Percentiles rank a stretch among this genome's conserved stretches.
phyloP scores from a whole-genome alignment of 1,140 invertebrate species.

The Archegozetes longisetosus region DNA sequence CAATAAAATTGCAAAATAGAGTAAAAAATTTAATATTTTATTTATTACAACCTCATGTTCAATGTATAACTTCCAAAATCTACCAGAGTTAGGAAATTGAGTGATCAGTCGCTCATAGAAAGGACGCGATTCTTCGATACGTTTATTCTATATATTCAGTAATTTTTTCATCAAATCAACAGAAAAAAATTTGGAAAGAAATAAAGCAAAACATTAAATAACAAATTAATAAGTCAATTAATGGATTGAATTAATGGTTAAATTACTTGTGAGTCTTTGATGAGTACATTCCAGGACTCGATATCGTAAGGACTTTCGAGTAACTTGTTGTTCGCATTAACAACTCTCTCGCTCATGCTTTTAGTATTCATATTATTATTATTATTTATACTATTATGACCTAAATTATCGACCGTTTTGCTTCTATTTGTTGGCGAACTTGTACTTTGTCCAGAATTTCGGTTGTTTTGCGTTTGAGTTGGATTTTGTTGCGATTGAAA shows the following conservation, averaged over 20 bases:
- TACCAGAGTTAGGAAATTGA: conserved; percentile 85
- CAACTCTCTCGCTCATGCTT: conserved; percentile 10
- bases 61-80: conserved; percentile 99
- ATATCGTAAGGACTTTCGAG: conserved; percentile 77
- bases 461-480: neutral
- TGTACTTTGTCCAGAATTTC: neutral
- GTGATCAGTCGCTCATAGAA: conserved; percentile 84
- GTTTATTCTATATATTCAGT: conserved; percentile 46
- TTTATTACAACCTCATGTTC: conserved; percentile 71
- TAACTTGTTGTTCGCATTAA: conserved; percentile 36
- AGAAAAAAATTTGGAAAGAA: no score
- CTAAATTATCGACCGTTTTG: neutral
- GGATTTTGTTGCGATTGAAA: neutral
- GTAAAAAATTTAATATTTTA: no score
- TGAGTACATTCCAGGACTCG: conserved; percentile 87
- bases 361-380: neutral
- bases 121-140: conserved; percentile 72
- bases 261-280: conserved; percentile 57
- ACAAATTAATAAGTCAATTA: no score
- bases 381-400: neutral
- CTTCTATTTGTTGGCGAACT: neutral
- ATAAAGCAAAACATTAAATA: no score
- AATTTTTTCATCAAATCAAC: no score
- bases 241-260: neutral
- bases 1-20: no score